phyloP scores from a whole-genome alignment of 2,888 invertebrate genomes.

The Andricus quercusramuli region DNA sequence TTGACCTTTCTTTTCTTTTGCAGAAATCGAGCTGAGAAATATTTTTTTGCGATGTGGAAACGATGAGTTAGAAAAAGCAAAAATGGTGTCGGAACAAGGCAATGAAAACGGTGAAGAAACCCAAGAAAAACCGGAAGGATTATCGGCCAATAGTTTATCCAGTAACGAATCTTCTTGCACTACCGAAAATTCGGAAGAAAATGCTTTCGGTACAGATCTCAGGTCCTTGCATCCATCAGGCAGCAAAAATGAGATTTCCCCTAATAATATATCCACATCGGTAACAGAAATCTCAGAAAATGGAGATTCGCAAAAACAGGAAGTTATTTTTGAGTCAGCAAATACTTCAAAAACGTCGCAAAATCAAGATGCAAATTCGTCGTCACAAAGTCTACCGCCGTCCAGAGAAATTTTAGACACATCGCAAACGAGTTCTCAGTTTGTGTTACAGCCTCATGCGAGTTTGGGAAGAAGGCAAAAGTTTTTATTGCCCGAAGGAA shows the following conservation, averaged over 20 bases:
- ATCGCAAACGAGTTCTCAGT: conserved; percentile 2
- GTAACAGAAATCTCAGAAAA: conserved; percentile 28
- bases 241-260: conserved; percentile 50
- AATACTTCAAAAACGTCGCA: conserved; percentile 47
- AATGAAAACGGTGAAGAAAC: conserved; percentile 60
- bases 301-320: conserved; percentile 34
- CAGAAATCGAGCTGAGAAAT: neutral
- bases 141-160: conserved; percentile 53
- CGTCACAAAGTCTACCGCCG: neutral
- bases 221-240: conserved; percentile 45
- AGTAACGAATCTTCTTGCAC: conserved; percentile 51
- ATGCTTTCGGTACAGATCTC: conserved; percentile 47
- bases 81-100: conserved; percentile 63
- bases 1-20: neutral
- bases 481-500: conserved; percentile 52
- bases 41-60: conserved; percentile 50
- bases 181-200: conserved; percentile 54
- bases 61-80: conserved; percentile 62
- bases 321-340: conserved; percentile 31
- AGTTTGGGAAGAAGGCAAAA: conserved; percentile 61
- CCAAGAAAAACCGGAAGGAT: conserved; percentile 54
- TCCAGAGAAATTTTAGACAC: neutral
- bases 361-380: conserved; percentile 49
- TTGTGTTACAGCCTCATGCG: conserved; percentile 49
- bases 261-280: conserved; percentile 4